Percentiles rank a stretch among this genome's conserved stretches.
Evolutionary conservation across 2,888 invertebrate species (phyloP).

Genomic region (Acleris sparsana): DNA sequence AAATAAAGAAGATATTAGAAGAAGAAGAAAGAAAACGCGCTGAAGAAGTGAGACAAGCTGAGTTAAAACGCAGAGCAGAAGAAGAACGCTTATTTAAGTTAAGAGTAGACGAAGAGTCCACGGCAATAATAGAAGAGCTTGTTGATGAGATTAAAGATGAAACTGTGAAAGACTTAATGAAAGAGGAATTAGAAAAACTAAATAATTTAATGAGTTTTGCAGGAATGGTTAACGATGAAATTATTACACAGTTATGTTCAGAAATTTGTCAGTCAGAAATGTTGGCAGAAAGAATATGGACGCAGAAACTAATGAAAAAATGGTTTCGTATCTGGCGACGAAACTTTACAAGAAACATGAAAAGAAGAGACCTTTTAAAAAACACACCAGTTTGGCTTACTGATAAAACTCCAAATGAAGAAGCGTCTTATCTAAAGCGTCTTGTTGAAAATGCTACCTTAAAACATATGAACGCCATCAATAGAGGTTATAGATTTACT

Average conservation of each 20-base stretch:
- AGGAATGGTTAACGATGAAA: slow-evolving; percentile 54
- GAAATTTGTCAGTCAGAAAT: slow-evolving; percentile 67
- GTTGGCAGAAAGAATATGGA: slow-evolving; percentile 65
- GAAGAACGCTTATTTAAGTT: slow-evolving; percentile 63
- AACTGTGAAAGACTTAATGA: slow-evolving; percentile 53
- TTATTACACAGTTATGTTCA: slow-evolving; percentile 58
- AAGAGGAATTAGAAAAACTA: slow-evolving; percentile 62
- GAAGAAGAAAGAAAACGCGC: slow-evolving; percentile 60
- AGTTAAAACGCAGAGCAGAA: slow-evolving; percentile 62
- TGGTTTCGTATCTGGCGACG: slow-evolving; percentile 70
- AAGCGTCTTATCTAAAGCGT: slow-evolving; percentile 61
- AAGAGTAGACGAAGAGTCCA: slow-evolving; percentile 67
- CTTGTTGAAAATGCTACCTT: slow-evolving; percentile 61
- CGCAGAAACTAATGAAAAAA: slow-evolving; percentile 64
- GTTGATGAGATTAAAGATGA: slow-evolving; percentile 60
- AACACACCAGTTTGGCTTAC: slow-evolving; percentile 77
- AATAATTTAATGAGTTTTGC: slow-evolving; percentile 58
- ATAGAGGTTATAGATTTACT: slow-evolving; percentile 69
- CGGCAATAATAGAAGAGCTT: slow-evolving; percentile 60
- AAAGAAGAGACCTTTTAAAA: slow-evolving; percentile 65
- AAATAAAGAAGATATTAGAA: slow-evolving; percentile 62
- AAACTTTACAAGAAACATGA: slow-evolving; percentile 62
- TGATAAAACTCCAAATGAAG: slow-evolving; percentile 62
- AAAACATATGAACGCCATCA: slow-evolving; percentile 69
- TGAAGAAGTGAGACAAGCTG: slow-evolving; percentile 65